Conservation (phyloP, 2,797 vertebrate genomes). For the Spinibarbus caldwelli region DNA sequence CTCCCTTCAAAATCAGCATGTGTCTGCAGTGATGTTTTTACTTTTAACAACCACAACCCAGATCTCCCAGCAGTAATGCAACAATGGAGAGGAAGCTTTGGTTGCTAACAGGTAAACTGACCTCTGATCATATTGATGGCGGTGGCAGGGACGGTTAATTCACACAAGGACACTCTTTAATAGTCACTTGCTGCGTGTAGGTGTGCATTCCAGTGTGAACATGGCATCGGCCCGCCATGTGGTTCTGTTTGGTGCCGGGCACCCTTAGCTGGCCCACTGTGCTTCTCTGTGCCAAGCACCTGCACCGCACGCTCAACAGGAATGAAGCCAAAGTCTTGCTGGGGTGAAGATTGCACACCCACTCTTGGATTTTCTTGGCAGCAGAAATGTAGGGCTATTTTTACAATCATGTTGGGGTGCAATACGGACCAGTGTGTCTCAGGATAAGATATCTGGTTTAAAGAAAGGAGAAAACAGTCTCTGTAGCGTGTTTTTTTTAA, state of each 20-base stretch:
- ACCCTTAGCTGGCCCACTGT: constrained; percentile 6
- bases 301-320: constrained; percentile 16
- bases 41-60: neutral
- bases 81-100: neutral
- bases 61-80: neutral
- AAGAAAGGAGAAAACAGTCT: neutral
- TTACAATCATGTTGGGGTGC: constrained; percentile 15
- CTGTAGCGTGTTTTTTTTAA: no score
- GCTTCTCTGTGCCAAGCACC: constrained; percentile 31
- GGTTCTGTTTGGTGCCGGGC: constrained; percentile 30
- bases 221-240: constrained; percentile 25
- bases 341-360: neutral
- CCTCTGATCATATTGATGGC: neutral
- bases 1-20: constrained; percentile 35
- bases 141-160: neutral
- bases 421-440: neutral
- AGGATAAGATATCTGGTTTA: constrained; percentile 7
- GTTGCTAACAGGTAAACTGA: neutral
- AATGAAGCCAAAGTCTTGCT: neutral
- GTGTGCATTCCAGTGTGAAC: constrained; percentile 38
- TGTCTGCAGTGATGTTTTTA: neutral
- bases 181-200: constrained; percentile 28
- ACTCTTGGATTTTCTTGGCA: constrained; percentile 1
- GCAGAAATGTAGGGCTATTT: constrained; percentile 34
- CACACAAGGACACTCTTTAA: constrained; percentile 40